phyloP scores from a whole-genome alignment of 2,797 vertebrate genomes.

The Cryptoprocta ferox region DNA sequence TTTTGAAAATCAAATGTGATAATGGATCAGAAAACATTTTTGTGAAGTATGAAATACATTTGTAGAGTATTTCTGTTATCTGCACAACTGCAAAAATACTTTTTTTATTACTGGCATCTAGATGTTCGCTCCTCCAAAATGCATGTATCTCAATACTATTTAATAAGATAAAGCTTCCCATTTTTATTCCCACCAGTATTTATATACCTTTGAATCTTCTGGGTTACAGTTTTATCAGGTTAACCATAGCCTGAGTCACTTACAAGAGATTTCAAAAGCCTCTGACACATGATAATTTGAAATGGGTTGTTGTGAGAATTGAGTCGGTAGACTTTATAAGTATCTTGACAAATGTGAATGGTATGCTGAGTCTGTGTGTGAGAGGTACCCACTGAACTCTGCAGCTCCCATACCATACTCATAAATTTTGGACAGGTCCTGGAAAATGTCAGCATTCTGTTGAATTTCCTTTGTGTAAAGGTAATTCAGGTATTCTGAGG shows the following conservation, averaged over 20 bases:
- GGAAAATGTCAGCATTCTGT: background rate
- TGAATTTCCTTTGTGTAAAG: background rate
- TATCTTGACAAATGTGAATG: background rate
- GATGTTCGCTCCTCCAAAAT: background rate
- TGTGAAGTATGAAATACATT: background rate
- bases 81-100: background rate
- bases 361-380: background rate
- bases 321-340: background rate
- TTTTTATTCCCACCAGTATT: background rate
- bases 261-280: background rate
- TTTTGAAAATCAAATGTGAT: conserved; percentile 34
- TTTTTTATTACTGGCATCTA: background rate
- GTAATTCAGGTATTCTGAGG: too few species aligned
- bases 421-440: background rate
- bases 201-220: background rate
- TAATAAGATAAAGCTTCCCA: background rate
- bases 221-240: background rate
- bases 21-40: background rate
- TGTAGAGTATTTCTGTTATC: background rate
- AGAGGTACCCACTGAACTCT: background rate
- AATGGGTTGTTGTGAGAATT: background rate
- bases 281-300: background rate
- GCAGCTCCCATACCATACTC: background rate
- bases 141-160: background rate
- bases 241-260: background rate